A percentile compares a stretch with the other conserved stretches of the same genome.
Evolutionary conservation across 2,888 invertebrate species (phyloP).

Genomic region (Xestia xanthographa): DNA sequence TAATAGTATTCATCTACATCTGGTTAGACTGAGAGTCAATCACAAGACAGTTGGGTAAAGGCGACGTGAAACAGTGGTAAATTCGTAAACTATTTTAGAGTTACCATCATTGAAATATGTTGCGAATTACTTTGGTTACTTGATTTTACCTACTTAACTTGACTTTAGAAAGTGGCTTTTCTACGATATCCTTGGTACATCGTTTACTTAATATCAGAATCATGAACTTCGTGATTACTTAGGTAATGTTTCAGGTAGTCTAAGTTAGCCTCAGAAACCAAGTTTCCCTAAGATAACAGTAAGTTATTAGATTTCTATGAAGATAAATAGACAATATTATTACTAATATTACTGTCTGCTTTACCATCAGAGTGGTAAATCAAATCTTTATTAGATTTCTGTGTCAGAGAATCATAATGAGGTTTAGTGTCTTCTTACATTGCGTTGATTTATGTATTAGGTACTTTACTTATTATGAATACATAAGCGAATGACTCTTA

Average conservation of each 20-base stretch:
- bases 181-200: background rate
- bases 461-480: conserved; percentile 18
- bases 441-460: conserved; percentile 12
- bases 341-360: conserved; percentile 4
- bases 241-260: background rate
- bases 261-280: background rate
- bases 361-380: conserved; percentile 13
- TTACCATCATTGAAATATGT: no score
- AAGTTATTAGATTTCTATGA: conserved; percentile 3
- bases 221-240: background rate
- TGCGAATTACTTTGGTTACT: no score
- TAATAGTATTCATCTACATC: background rate
- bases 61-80: background rate
- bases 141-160: background rate
- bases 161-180: no score
- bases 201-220: background rate
- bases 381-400: conserved; percentile 30
- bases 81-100: no score
- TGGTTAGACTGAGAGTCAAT: background rate
- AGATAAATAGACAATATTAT: conserved; percentile 24
- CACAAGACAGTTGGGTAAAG: background rate
- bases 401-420: conserved; percentile 26
- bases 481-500: background rate
- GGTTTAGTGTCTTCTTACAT: conserved; percentile 22
- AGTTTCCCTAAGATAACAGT: conserved; percentile 8